Base-by-base conservation (phyloP, 2,888 invertebrate genomes). In the Platycnemis pennipes region DNA sequence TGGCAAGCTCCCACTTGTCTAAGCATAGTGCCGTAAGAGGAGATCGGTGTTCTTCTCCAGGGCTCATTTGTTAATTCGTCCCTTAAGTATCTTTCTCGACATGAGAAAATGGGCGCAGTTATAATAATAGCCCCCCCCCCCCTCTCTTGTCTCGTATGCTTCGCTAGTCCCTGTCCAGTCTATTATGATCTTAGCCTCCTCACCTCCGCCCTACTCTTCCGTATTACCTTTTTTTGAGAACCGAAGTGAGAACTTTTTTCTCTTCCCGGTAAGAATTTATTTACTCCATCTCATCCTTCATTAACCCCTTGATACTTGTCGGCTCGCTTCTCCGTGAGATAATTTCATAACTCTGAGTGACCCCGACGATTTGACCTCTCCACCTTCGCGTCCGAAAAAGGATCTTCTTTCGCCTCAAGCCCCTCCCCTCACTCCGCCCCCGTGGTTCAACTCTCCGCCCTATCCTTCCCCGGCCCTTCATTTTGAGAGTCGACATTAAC, bases 301-400 rank as follows among this genome's bases (percentile, higher is more conserved):
- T 77, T 77, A 77, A 77, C 77, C 77, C 77, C 77, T 77, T 77
- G 77, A 77, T 77, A 77, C 77, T 77, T 77, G 77, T 77, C 77
- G 31, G 77, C 77, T 77, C 16, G 77, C 77, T 77, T 37, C 77
- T 77, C 77, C 91, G 69, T 45, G 63, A 69, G 63, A 44, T 69
- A 91, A 91, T 91, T 63, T 91, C 44, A 69, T 44, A 87, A 87
- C 46, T 87, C n/a, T 44, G 91, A n/a, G 44, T 63, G 63, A 42
- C n/a, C 31, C 13, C 44, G 42, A 11, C n/a, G n/a, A 42, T 87
- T 87, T 45, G 87, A 45, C 46, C 87, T 8, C 37, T 88, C 45
- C 11, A n/a, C n/a, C 45, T 45, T 46, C 91, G 37, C n/a, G 49
- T 26, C 37, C 49, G 91, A 63, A 91, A 63, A 37, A 69, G 63